phyloP scores from a whole-genome alignment of 2,113 vertebrate species.

The Corydoras maculifer region DNA sequence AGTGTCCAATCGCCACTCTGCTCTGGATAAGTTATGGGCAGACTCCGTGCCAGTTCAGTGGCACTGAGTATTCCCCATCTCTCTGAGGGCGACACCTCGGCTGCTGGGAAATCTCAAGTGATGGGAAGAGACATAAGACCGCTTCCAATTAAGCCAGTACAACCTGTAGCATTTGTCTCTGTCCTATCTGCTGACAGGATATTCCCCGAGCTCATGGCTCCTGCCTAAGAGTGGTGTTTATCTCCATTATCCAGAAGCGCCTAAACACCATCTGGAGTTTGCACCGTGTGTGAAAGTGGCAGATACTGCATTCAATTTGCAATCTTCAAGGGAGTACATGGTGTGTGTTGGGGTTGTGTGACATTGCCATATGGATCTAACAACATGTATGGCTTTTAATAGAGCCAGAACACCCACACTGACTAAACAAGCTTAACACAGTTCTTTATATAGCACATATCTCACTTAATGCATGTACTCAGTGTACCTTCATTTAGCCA shows the following conservation, averaged over 20 bases:
- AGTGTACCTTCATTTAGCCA: too few species aligned
- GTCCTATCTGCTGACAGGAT: constrained; percentile 26
- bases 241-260: not conserved
- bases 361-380: constrained; percentile 4
- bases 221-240: not conserved
- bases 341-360: not conserved
- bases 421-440: not conserved
- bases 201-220: constrained; percentile 15
- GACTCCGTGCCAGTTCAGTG: constrained; percentile 1
- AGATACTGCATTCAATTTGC: constrained; percentile 12
- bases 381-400: not conserved
- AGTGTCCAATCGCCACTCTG: not conserved
- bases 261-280: constrained; percentile 18
- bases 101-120: constrained; percentile 12
- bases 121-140: constrained; percentile 23
- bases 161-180: constrained; percentile 26
- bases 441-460: too few species aligned
- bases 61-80: not conserved
- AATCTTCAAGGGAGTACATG: not conserved
- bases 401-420: not conserved
- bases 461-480: too few species aligned
- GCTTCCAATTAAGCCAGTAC: constrained; percentile 10
- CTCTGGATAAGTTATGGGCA: constrained; percentile 11
- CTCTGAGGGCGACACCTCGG: not conserved
- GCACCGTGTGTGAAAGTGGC: not conserved